Evolutionary conservation across 2,797 vertebrate species (phyloP).

Genomic region (Bradypodion ventrale): DNA sequence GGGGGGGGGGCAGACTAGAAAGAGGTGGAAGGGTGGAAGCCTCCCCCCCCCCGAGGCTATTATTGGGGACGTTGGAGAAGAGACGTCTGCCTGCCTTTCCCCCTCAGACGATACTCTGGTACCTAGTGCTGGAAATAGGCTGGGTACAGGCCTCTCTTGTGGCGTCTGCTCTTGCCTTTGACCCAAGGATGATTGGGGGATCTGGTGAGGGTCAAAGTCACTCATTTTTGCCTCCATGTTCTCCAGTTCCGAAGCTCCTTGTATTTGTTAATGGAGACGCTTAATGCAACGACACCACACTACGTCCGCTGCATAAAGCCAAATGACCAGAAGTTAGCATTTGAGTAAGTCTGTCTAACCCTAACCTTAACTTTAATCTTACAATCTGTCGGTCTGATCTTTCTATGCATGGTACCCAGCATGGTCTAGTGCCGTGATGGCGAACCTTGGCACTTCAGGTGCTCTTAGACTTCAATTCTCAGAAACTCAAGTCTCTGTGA

Average conservation of each 20-base stretch:
- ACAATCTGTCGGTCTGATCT: no score
- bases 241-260: conserved; percentile 91
- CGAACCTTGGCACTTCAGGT: no score
- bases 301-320: conserved; percentile 98
- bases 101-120: neutral
- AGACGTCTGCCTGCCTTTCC: neutral
- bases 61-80: no score
- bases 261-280: conserved; percentile 92
- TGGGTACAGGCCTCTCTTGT: neutral
- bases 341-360: conserved; percentile 98
- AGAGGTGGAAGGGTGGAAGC: neutral
- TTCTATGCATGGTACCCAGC: no score
- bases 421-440: no score
- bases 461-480: no score
- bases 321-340: conserved; percentile 91
- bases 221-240: conserved; percentile 22
- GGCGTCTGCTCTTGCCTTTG: conserved; percentile 8
- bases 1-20: neutral
- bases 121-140: neutral
- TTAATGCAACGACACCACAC: conserved; percentile 95
- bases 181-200: neutral
- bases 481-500: no score
- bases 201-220: neutral
- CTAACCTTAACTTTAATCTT: no score
- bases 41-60: no score